Evolutionary conservation across 2,888 invertebrate species (phyloP).

Genomic region (Drosophila lacicola): DNA sequence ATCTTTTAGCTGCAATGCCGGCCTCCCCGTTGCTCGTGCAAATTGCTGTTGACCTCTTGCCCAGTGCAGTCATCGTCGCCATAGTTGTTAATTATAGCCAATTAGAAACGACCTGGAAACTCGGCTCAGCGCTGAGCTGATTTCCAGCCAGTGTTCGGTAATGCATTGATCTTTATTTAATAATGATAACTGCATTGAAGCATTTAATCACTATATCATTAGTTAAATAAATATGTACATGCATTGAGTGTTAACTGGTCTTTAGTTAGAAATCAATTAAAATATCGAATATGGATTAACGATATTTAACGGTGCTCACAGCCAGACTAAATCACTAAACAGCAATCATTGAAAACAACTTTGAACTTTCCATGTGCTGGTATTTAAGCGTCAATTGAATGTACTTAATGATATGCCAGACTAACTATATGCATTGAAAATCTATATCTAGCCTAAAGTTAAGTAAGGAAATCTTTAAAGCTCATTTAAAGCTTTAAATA

Average conservation of each 20-base stretch:
- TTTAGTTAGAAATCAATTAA: conserved; percentile 17
- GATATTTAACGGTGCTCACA: conserved; percentile 2
- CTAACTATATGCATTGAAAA: not conserved
- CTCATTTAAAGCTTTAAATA: not conserved
- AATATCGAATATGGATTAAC: conserved; percentile 11
- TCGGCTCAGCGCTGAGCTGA: conserved; percentile 5
- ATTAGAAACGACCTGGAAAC: conserved; percentile 31
- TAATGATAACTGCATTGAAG: conserved; percentile 7
- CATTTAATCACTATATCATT: conserved; percentile 16
- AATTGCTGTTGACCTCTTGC: conserved; percentile 67
- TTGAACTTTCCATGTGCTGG: not conserved
- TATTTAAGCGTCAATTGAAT: not conserved
- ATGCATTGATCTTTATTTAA: conserved; percentile 20
- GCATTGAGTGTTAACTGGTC: conserved; percentile 16
- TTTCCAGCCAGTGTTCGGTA: conserved; percentile 3
- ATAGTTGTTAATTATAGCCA: conserved; percentile 48
- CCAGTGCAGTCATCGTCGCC: conserved; percentile 32
- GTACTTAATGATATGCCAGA: not conserved
- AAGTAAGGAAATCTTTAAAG: too few species aligned
- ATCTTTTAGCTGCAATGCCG: conserved; percentile 34
- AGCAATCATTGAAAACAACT: conserved; percentile 8
- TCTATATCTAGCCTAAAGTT: not conserved
- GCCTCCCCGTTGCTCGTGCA: conserved; percentile 23
- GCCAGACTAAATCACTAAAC: conserved; percentile 7
- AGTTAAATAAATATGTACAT: conserved; percentile 20